Base-by-base conservation (phyloP, 2,888 invertebrate species). In the Agrotis exclamationis region DNA sequence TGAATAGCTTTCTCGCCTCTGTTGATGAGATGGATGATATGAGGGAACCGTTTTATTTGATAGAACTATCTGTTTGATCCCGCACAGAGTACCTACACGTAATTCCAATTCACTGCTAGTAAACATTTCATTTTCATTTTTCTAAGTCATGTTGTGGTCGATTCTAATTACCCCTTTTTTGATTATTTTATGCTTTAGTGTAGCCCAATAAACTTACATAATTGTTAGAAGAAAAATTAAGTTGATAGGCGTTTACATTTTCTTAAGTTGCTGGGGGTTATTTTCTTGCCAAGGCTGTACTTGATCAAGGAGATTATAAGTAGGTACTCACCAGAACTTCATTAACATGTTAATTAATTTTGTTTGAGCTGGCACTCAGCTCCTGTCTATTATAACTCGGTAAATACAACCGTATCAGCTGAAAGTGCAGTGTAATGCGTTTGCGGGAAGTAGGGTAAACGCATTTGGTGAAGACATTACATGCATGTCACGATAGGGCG, bases 391-490 rank as follows among this genome's bases (percentile, higher is more conserved):
- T 24, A 47, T n/a, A 53, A 18, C 2, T 51, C 1, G 33, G 50
- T 67, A 24, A 39, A 11, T 18, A 47, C 57, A 76, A 66, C 45
- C 18, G 24, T 45, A 39, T 60, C 50, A 70, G 70, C 50, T 69
- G 18, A 50, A 54, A 60, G 50, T 77, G 70, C 45, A 59, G 22
- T 71, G 24, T 39, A 77, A 66, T 60, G 74, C 60, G 68, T 58
- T 78, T 59, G 20, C 24, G 47, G 60, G 51, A 82, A 75, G 62
- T 72, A 68, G 63, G 68, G 56, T 76, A 82, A 76, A 63, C 60
- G 77, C 54, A 67, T 82, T 84, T 73, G 58, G 59, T 77, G 58
- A 68, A 77, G 72, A 72, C 57, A 68, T 69, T 69, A 80, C 70
- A 63, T 66, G 57, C 65, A 65, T 57, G 65, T 77, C 79, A 77